Conservation (phyloP, 2,113 vertebrate species). For the Sceloporus undulatus region DNA sequence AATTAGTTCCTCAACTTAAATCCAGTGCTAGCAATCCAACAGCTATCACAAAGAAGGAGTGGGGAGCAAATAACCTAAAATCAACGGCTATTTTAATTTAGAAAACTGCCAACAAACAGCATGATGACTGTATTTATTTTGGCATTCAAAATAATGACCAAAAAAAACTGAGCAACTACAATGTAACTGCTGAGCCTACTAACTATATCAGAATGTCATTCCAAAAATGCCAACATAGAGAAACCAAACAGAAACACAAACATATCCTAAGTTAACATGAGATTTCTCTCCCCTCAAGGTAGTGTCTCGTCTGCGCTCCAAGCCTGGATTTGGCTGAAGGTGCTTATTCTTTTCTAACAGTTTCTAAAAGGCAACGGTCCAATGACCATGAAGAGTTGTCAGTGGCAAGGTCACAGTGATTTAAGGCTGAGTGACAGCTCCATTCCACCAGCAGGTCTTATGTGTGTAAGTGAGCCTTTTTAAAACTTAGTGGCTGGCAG, state of each 20-base stretch:
- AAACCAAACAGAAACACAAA: neutral
- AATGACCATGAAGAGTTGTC: conserved; percentile 36
- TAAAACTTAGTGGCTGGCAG: conserved; percentile 9
- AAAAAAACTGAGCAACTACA: conserved; percentile 13
- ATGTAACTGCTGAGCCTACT: conserved; percentile 32
- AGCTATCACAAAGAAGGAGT: conserved; percentile 29
- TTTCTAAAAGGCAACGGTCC: conserved; percentile 21
- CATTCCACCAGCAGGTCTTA: conserved; percentile 9
- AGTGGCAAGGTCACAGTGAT: conserved; percentile 27
- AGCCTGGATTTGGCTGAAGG: conserved; percentile 30
- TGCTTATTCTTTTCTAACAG: conserved; percentile 27
- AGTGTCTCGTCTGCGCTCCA: conserved; percentile 18
- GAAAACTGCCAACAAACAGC: conserved; percentile 33
- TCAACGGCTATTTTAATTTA: conserved; percentile 39
- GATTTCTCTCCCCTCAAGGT: conserved; percentile 5
- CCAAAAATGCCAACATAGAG: neutral
- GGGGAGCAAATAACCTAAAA: conserved; percentile 23
- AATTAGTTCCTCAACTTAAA: conserved; percentile 19
- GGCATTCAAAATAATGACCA: conserved; percentile 37
- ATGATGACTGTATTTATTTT: conserved; percentile 46
- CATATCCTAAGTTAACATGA: conserved; percentile 21
- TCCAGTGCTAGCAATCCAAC: conserved; percentile 28
- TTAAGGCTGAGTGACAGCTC: conserved; percentile 12
- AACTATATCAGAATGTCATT: conserved; percentile 30
- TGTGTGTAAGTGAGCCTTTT: conserved; percentile 16